Conservation (phyloP, 2,113 vertebrate genomes). For the Pyrgilauda ruficollis region DNA sequence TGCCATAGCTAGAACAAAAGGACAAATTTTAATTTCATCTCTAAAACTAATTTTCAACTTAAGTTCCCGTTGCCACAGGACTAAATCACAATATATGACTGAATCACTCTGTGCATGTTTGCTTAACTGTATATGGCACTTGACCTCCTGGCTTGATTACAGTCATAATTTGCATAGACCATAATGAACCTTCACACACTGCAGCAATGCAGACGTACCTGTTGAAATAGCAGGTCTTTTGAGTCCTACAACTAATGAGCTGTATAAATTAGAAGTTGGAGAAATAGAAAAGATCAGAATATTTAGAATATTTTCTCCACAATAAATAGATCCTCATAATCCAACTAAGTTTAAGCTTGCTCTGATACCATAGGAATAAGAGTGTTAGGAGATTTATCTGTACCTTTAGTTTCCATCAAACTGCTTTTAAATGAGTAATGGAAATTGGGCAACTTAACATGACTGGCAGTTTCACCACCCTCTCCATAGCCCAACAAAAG, state of each 20-base stretch:
- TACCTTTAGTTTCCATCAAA: background rate
- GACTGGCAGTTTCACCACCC: background rate
- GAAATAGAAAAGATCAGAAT: background rate
- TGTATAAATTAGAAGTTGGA: background rate
- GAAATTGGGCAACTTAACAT: background rate
- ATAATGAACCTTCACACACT: background rate
- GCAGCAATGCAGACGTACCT: background rate
- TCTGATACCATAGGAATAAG: background rate
- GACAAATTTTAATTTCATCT: background rate
- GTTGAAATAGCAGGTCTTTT: background rate
- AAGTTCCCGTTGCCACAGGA: background rate
- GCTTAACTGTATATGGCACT: background rate
- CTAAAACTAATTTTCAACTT: background rate
- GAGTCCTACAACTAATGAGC: background rate
- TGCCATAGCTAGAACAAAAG: background rate
- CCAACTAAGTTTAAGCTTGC: background rate
- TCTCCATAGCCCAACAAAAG: background rate
- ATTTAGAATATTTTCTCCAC: background rate
- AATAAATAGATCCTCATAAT: background rate
- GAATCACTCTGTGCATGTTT: background rate
- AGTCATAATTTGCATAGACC: background rate
- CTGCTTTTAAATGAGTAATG: background rate
- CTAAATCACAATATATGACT: background rate
- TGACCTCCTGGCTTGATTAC: background rate
- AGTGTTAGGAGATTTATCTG: background rate